A percentile compares a stretch with the other conserved stretches of the same genome.
These are phyloP conservation scores for Galbula dea DNA, from an alignment of 2,113 vertebrate species.

Conservation along the genomic window DNA sequence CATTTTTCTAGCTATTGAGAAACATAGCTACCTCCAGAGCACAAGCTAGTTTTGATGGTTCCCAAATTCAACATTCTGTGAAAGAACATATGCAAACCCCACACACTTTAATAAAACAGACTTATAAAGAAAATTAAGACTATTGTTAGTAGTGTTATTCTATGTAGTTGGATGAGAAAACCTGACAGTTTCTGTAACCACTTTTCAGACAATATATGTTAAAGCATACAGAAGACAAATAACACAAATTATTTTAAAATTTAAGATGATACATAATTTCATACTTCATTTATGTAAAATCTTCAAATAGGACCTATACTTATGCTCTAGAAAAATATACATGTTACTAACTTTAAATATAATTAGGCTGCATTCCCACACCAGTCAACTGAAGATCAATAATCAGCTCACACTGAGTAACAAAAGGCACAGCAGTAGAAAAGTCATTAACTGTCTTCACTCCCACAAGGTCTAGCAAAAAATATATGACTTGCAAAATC, in stretches of 20 bases:
- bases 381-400: background rate
- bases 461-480: background rate
- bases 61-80: background rate
- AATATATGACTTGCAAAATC: background rate
- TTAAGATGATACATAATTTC: too few species aligned
- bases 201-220: background rate
- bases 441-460: background rate
- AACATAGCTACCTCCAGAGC: conserved; percentile 1
- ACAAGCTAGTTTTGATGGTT: background rate
- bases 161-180: background rate
- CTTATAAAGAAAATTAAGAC: background rate
- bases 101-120: background rate
- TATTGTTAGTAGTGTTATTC: background rate
- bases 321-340: background rate
- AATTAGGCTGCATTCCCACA: background rate
- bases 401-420: background rate
- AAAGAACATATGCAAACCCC: background rate
- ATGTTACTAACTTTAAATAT: background rate
- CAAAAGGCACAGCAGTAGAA: background rate
- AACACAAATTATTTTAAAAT: too few species aligned
- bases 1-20: conserved; percentile 11
- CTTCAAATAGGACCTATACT: background rate
- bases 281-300: background rate
- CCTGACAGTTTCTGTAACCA: background rate
- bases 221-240: background rate